Percentiles rank a stretch among this genome's conserved stretches.
Conservation (phyloP, 1,140 invertebrate genomes). For the Aricia agestis region DNA sequence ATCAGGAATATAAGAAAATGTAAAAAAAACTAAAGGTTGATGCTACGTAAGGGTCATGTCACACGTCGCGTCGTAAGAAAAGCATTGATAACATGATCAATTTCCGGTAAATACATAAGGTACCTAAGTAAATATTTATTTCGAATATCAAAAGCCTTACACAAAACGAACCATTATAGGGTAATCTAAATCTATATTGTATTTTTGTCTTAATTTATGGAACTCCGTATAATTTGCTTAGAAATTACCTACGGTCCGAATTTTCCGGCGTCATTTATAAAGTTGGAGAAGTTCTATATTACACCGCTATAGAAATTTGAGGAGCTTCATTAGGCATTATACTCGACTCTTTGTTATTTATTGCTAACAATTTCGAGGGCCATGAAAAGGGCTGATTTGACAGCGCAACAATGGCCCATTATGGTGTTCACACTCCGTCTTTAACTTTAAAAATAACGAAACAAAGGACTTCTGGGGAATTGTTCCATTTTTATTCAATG, state of each 20-base stretch:
- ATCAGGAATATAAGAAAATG: too few relatives aligned
- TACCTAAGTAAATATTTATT: too few relatives aligned
- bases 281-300: constrained; percentile 26
- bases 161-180: neutral
- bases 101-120: too few relatives aligned
- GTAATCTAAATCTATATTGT: neutral
- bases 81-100: too few relatives aligned
- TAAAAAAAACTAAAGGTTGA: too few relatives aligned
- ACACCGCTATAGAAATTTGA: constrained; percentile 6
- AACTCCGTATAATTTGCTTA: neutral
- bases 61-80: too few relatives aligned
- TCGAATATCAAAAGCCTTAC: neutral
- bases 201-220: neutral
- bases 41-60: too few relatives aligned
- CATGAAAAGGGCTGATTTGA: constrained; percentile 10
- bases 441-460: constrained; percentile 17
- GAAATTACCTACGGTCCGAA: neutral
- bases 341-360: constrained; percentile 37
- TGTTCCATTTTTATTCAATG: neutral
- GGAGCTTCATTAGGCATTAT: constrained; percentile 42
- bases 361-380: constrained; percentile 28
- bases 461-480: neutral
- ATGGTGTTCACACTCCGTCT: neutral
- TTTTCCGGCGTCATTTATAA: neutral
- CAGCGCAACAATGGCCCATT: neutral